A percentile compares a stretch with the other conserved stretches of the same genome.
Evolutionary conservation across 2,113 vertebrate genomes (phyloP).

Genomic region (Aptenodytes forsteri): DNA sequence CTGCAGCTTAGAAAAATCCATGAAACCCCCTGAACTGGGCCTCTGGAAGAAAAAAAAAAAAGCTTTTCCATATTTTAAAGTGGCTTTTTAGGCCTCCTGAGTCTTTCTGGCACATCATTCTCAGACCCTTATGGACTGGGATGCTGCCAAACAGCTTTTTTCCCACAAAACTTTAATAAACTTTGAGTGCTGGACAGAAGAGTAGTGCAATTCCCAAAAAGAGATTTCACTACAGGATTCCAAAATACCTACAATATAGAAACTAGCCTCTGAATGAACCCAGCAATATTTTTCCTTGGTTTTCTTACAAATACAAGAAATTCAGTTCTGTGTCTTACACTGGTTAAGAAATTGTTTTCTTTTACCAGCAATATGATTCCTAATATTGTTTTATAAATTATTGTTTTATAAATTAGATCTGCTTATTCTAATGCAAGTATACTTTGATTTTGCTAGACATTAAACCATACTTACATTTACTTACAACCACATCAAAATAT

Average conservation of each 20-base stretch:
- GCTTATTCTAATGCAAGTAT: not conserved
- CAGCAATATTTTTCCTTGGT: not conserved
- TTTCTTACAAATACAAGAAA: not conserved
- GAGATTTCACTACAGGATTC: slow-evolving; percentile 30
- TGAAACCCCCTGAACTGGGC: slow-evolving; percentile 22
- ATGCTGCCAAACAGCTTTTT: slow-evolving; percentile 63
- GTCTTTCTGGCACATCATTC: slow-evolving; percentile 59
- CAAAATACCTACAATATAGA: not conserved
- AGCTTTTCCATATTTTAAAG: slow-evolving; percentile 40
- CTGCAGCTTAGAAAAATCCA: not conserved
- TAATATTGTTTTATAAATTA: not conserved
- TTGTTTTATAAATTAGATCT: not conserved
- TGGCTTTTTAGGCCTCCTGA: not conserved
- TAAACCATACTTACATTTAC: not conserved
- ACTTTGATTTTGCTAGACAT: not conserved
- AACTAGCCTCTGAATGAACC: slow-evolving; percentile 17
- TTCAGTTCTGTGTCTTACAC: not conserved
- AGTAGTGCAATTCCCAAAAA: slow-evolving; percentile 48
- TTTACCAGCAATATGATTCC: not conserved
- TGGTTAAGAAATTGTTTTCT: not conserved
- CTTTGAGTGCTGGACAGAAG: slow-evolving; percentile 34
- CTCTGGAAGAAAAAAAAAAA: not conserved
- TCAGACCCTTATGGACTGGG: slow-evolving; percentile 65
- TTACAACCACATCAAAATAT: not conserved
- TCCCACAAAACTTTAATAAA: slow-evolving; percentile 69